Base-by-base conservation (phyloP, 2,888 invertebrate genomes). In the Sinhomidia bicolor region DNA sequence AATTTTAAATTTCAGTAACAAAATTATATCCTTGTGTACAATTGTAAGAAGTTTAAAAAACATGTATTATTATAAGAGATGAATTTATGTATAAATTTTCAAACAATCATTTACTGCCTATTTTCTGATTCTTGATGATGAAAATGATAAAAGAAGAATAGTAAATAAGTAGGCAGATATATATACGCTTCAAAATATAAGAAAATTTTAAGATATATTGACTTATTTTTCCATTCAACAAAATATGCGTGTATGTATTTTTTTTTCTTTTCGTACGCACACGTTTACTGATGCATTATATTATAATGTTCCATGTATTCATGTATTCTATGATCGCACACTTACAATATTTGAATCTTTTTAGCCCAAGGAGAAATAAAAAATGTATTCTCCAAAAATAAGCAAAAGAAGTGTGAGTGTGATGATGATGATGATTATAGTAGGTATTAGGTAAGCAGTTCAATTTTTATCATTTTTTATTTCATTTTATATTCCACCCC, bases 381-480 rank as follows among this genome's bases (percentile, higher is more conserved):
- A 32, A 32, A 36, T 36, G 29, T 57, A 32, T 57, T 54, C 17
- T 17, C 20, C 20, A 26, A 74, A 44, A 36, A 32, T 36, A 12
- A 41, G 14, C 7, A 14, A 26, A 29, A 57, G 57, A 26, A 54
- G 36, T 32, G 10, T 23, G 12, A 23, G 12, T 47, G n/a, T 57
- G 23, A n/a, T n/a, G n/a, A n/a, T n/a, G n/a, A n/a, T n/a, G n/a
- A n/a, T n/a, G n/a, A n/a, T n/a, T n/a, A n/a, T n/a, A n/a, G n/a
- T n/a, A n/a, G n/a, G 47, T 57, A 79, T 57, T 79, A 79, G 57
- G 78, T 82, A 76, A 82, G 71, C 87, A 62, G 87, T 82, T 81
- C 87, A 87, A 87, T 82, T 87, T 85, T 86, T 57, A 86, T 86
- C 86, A 80, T 71, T 80, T 85, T 74, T 84, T 74, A 84, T 84